Percentiles rank a stretch among this genome's conserved stretches.
phyloP scores from a whole-genome alignment of 2,888 invertebrate genomes.

The Conistra vaccinii region DNA sequence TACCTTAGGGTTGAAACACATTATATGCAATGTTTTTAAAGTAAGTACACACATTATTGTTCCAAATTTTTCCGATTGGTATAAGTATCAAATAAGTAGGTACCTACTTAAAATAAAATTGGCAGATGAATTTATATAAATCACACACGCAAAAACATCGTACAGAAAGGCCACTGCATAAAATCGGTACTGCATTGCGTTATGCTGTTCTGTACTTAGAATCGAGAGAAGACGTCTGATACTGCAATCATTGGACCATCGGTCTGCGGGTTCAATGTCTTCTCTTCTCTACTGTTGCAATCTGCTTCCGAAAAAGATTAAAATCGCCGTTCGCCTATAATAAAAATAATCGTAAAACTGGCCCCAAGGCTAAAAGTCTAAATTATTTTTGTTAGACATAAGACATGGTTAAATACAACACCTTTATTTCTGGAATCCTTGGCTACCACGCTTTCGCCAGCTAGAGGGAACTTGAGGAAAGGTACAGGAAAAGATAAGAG shows the following conservation, averaged over 20 bases:
- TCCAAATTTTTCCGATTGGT: background rate
- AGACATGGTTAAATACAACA: background rate
- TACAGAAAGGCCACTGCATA: background rate
- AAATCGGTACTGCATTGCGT: constrained; percentile 15
- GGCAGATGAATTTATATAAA: background rate
- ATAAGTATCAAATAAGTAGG: too few species aligned
- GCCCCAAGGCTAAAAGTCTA: background rate
- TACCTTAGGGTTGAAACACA: constrained; percentile 55
- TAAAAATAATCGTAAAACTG: background rate
- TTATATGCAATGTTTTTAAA: background rate
- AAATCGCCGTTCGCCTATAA: background rate
- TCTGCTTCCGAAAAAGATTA: background rate
- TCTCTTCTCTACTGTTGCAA: background rate
- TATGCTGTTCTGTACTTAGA: background rate
- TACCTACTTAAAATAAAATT: background rate
- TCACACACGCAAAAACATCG: background rate
- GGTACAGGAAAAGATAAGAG: background rate
- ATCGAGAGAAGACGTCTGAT: background rate
- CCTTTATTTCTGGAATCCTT: background rate
- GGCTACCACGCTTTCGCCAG: too few species aligned
- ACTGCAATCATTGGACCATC: background rate
- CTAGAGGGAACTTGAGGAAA: too few species aligned
- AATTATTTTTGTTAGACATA: background rate
- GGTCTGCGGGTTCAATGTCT: constrained; percentile 12
- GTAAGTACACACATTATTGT: background rate